These are phyloP conservation scores for Carollia perspicillata DNA, from an alignment of 2,113 vertebrate species.

Conservation along the genomic window DNA sequence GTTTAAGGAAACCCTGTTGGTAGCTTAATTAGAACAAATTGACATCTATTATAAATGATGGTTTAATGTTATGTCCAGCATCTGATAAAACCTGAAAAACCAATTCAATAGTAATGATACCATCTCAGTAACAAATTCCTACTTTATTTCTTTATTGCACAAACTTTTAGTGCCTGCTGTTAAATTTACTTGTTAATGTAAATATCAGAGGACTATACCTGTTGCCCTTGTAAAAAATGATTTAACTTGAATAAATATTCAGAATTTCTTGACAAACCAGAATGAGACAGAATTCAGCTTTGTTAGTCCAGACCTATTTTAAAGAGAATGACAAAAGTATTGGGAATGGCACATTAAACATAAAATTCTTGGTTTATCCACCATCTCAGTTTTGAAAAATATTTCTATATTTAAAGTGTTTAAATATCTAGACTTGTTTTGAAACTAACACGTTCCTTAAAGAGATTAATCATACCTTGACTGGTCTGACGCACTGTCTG, in stretches of 20 bases:
- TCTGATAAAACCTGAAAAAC: constrained; percentile 13
- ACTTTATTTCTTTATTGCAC: constrained; percentile 70
- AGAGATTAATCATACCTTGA: neutral
- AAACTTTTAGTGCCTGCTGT: constrained; percentile 54
- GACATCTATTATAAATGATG: constrained; percentile 34
- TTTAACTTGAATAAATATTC: constrained; percentile 22
- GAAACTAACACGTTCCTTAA: neutral
- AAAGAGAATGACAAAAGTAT: constrained; percentile 17
- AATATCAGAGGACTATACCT: constrained; percentile 10
- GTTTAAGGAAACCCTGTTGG: constrained; percentile 29
- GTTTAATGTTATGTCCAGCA: constrained; percentile 52
- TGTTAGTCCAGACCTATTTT: constrained; percentile 3
- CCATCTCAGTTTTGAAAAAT: constrained; percentile 35
- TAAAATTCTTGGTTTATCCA: constrained; percentile 56
- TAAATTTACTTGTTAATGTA: constrained; percentile 55
- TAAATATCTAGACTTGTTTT: neutral
- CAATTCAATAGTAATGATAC: constrained; percentile 51
- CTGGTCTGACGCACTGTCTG: neutral
- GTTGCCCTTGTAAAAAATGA: neutral
- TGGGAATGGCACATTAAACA: constrained; percentile 58
- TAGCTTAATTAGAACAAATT: neutral
- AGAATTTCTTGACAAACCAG: constrained; percentile 44
- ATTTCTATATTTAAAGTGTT: constrained; percentile 33
- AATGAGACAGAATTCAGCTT: neutral
- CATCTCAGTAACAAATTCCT: constrained; percentile 66